Conservation (phyloP, 1,140 invertebrate genomes). For the Luehdorfia chinensis region DNA sequence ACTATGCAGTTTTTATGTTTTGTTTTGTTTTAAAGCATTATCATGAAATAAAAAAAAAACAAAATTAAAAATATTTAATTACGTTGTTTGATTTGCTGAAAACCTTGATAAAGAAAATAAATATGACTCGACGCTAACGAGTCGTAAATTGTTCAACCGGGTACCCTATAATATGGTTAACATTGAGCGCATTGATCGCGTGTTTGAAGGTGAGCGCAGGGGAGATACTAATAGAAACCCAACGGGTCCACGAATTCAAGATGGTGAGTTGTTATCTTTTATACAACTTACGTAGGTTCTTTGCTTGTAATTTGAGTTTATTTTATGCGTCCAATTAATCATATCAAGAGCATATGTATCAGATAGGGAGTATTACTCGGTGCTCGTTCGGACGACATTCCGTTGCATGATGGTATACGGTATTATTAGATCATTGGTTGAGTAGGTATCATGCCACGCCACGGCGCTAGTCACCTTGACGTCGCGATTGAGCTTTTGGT, state of each 20-base stretch:
- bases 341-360: constrained; percentile 13
- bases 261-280: constrained; percentile 58
- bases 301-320: constrained; percentile 22
- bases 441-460: constrained; percentile 38
- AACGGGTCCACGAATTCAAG: constrained; percentile 62
- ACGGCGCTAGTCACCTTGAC: constrained; percentile 45
- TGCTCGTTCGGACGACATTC: constrained; percentile 32
- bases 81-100: no score
- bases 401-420: constrained; percentile 54
- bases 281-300: constrained; percentile 23
- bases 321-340: constrained; percentile 12
- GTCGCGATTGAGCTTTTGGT: constrained; percentile 44
- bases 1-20: no score
- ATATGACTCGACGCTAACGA: no score
- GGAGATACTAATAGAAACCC: constrained; percentile 71
- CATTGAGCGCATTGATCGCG: constrained; percentile 68
- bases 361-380: constrained; percentile 18
- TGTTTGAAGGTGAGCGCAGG: constrained; percentile 72
- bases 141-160: background rate
- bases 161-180: constrained; percentile 32
- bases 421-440: constrained; percentile 43
- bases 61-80: no score
- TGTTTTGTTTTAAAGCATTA: no score
- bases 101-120: no score
- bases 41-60: no score